Evolutionary conservation across 1,140 invertebrate genomes (phyloP).

Genomic region (Hirudo medicinalis): DNA sequence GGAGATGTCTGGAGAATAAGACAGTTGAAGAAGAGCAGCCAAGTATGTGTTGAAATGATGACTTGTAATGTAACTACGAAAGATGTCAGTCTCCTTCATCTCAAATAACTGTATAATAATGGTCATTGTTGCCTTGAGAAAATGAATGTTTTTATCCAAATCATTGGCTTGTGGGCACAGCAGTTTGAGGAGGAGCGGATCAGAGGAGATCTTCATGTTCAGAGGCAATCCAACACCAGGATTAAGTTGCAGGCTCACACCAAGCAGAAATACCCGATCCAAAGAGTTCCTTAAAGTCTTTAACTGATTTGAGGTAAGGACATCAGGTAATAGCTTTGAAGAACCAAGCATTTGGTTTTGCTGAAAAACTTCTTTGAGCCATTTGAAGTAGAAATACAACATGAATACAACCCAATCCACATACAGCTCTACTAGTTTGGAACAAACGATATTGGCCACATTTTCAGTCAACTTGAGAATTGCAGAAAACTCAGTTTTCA

Average conservation of each 20-base stretch:
- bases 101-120: conserved; percentile 7
- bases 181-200: too few relatives aligned
- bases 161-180: too few relatives aligned
- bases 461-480: too few relatives aligned
- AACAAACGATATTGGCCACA: too few relatives aligned
- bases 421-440: too few relatives aligned
- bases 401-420: too few relatives aligned
- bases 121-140: not conserved
- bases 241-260: not conserved
- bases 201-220: not conserved
- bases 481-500: too few relatives aligned
- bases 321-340: not conserved
- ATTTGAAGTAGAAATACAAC: too few relatives aligned
- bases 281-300: not conserved
- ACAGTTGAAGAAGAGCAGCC: not conserved
- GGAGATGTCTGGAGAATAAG: too few relatives aligned
- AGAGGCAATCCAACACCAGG: not conserved
- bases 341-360: too few relatives aligned
- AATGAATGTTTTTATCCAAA: not conserved
- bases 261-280: not conserved
- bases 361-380: too few relatives aligned
- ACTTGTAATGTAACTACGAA: not conserved
- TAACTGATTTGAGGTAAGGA: not conserved
- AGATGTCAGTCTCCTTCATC: not conserved
- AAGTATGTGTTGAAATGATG: conserved; percentile 7